Conservation (phyloP, 1,140 invertebrate species). For the Lamellibrachia luymesi region DNA sequence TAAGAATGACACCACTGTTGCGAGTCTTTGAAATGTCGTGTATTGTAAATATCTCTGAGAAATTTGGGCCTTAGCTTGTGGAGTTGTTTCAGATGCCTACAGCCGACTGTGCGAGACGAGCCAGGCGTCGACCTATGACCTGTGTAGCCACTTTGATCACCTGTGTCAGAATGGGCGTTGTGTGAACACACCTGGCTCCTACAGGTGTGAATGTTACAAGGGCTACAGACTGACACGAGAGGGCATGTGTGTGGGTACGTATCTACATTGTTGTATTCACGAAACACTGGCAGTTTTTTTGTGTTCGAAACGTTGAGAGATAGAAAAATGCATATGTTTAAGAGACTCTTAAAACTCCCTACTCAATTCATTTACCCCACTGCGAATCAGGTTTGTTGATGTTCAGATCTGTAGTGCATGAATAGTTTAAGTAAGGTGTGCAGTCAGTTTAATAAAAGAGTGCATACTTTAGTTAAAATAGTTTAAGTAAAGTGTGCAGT, state of each 20-base stretch:
- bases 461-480: no score
- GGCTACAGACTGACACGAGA: conserved; percentile 72
- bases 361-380: no score
- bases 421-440: no score
- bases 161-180: conserved; percentile 77
- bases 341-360: no score
- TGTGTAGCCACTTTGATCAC: conserved; percentile 64
- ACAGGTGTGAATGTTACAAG: conserved; percentile 74
- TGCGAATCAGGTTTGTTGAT: no score
- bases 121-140: not conserved
- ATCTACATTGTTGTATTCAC: not conserved
- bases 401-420: no score
- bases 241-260: conserved; percentile 22
- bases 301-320: not conserved
- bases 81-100: conserved; percentile 19
- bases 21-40: no score
- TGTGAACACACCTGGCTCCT: conserved; percentile 70
- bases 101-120: conserved; percentile 13
- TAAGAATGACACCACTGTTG: no score
- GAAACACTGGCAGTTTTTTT: no score
- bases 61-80: not conserved
- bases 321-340: not conserved
- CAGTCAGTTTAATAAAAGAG: no score
- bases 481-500: no score
- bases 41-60: not conserved